phyloP scores from a whole-genome alignment of 2,888 invertebrate species.

The Synanthedon tipuliformis region DNA sequence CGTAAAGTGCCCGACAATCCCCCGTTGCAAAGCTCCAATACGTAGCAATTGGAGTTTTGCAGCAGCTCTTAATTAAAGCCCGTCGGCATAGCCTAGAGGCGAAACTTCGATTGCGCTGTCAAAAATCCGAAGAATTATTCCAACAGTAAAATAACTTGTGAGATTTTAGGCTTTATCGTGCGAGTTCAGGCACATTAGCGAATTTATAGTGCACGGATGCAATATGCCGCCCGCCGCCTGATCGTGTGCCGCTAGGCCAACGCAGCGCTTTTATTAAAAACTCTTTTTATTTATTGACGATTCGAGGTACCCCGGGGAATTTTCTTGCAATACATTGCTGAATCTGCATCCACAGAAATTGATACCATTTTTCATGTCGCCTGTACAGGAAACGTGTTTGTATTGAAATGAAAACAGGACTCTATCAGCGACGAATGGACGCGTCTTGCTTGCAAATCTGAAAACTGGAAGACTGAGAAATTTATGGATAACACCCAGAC shows the following conservation, averaged over 20 bases:
- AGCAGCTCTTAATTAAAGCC: slow-evolving; percentile 60
- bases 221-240: slow-evolving; percentile 41
- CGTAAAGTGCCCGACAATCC: slow-evolving; percentile 27
- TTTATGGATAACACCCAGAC: too few species aligned
- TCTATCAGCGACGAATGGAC: too few species aligned
- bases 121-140: slow-evolving; percentile 70
- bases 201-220: slow-evolving; percentile 60
- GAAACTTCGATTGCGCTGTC: slow-evolving; percentile 69
- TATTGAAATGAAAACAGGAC: background rate
- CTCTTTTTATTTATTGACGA: slow-evolving; percentile 60
- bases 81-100: slow-evolving; percentile 52
- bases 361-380: slow-evolving; percentile 7
- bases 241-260: slow-evolving; percentile 34
- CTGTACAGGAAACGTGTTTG: background rate
- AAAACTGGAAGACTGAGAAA: too few species aligned
- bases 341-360: slow-evolving; percentile 10
- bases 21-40: slow-evolving; percentile 30
- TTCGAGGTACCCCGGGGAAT: slow-evolving; percentile 33
- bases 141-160: slow-evolving; percentile 61
- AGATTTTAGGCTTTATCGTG: slow-evolving; percentile 67
- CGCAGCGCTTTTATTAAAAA: slow-evolving; percentile 61
- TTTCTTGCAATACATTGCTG: slow-evolving; percentile 29
- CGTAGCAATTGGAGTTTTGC: slow-evolving; percentile 41
- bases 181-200: slow-evolving; percentile 65
- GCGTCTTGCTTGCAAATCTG: too few species aligned